phyloP scores from a whole-genome alignment of 2,888 invertebrate genomes.

The Monochamus alternatus region DNA sequence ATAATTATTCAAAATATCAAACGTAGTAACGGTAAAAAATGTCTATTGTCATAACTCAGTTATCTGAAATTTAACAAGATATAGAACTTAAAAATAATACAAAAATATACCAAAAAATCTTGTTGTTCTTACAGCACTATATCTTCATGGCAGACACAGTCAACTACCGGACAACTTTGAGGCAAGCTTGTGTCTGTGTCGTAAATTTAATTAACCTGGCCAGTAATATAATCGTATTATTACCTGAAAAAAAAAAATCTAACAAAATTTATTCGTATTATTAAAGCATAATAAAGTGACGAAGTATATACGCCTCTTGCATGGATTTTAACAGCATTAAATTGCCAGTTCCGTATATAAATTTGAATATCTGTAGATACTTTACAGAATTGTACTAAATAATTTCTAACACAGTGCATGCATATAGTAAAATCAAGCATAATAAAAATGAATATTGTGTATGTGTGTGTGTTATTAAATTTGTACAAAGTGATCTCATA shows the following conservation, averaged over 20 bases:
- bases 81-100: constrained; percentile 37
- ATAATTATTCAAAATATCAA: no score
- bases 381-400: not conserved
- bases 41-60: not conserved
- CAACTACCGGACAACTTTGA: constrained; percentile 84
- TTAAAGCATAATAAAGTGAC: constrained; percentile 14
- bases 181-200: constrained; percentile 76
- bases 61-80: constrained; percentile 31
- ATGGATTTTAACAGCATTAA: not conserved
- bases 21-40: not conserved
- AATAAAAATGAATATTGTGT: not conserved
- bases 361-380: not conserved
- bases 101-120: constrained; percentile 61
- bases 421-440: not conserved
- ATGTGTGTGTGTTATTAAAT: not conserved
- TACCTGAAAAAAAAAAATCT: constrained; percentile 23
- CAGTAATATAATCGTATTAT: constrained; percentile 27
- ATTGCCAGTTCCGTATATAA: not conserved
- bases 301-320: constrained; percentile 3
- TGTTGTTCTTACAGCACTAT: constrained; percentile 85
- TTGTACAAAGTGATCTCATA: not conserved
- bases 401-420: not conserved
- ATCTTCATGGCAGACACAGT: constrained; percentile 79
- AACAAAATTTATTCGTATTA: constrained; percentile 26
- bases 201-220: constrained; percentile 50